Conservation (phyloP, 1,140 invertebrate species). For the Vanessa tameamea region DNA sequence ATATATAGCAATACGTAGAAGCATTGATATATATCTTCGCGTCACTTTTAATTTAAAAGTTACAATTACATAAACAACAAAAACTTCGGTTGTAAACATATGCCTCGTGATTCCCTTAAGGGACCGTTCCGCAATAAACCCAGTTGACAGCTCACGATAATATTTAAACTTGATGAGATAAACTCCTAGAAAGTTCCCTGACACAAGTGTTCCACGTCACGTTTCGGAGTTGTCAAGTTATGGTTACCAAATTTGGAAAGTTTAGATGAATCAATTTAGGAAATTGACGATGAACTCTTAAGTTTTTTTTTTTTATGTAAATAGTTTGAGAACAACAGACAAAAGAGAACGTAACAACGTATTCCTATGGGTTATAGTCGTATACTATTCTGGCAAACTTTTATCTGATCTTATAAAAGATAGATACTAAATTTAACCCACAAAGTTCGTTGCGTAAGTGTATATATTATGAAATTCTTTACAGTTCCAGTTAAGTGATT, state of each 20-base stretch:
- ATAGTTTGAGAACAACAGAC: conserved; percentile 18
- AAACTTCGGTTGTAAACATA: conserved; percentile 1
- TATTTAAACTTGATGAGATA: conserved; percentile 30
- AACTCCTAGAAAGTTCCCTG: conserved; percentile 15
- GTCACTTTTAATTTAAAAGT: not conserved
- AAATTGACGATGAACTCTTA: conserved; percentile 10
- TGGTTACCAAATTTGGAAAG: conserved; percentile 8
- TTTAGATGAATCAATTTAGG: conserved; percentile 25
- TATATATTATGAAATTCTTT: too few species aligned
- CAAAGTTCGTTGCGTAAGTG: too few species aligned
- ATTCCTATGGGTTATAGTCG: not conserved
- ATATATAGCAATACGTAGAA: too few species aligned
- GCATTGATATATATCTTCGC: too few species aligned
- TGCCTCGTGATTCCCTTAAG: not conserved
- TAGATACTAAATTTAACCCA: too few species aligned
- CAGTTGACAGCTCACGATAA: conserved; percentile 21
- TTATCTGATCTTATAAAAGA: too few species aligned
- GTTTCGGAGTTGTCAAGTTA: conserved; percentile 18
- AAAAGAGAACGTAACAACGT: conserved; percentile 3
- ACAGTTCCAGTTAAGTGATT: too few species aligned
- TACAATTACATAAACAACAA: not conserved
- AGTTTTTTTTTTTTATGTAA: conserved; percentile 24
- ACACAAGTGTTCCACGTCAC: conserved; percentile 21
- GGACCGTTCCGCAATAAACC: conserved; percentile 10
- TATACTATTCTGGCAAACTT: too few species aligned